Evolutionary conservation across 2,113 vertebrate species (phyloP).

Genomic region (Callipepla californica): DNA sequence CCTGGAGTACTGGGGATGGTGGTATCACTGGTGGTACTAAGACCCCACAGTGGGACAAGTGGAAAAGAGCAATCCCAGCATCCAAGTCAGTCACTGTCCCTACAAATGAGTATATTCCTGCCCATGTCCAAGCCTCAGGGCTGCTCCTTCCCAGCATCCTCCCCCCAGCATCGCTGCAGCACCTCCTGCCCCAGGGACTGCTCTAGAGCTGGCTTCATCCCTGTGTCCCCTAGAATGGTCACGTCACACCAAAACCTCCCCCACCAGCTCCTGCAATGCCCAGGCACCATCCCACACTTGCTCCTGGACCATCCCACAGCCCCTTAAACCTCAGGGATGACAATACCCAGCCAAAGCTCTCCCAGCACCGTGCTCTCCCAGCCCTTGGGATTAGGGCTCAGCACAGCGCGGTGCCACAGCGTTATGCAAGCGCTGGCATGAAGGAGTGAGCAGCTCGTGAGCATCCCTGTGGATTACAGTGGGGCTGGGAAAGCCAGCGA

Average conservation of each 20-base stretch:
- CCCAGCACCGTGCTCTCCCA: fast-evolving
- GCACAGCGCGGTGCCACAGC: background rate
- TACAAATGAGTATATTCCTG: background rate
- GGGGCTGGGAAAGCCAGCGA: background rate
- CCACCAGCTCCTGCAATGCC: background rate
- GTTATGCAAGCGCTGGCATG: background rate
- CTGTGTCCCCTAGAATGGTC: background rate
- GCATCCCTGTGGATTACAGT: background rate
- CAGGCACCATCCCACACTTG: background rate
- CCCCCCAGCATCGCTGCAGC: background rate
- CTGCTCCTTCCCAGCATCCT: background rate
- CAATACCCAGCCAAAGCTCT: fast-evolving
- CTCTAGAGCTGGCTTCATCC: background rate
- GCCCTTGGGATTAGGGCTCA: background rate
- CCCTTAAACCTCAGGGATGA: fast-evolving
- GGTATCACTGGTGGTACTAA: background rate
- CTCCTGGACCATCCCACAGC: background rate
- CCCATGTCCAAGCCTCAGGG: background rate
- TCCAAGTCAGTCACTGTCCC: fast-evolving
- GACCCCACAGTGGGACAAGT: background rate
- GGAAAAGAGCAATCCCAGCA: background rate
- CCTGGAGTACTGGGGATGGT: background rate
- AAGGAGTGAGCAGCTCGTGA: background rate
- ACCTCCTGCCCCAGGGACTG: background rate
- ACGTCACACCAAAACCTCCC: background rate